Evolutionary conservation across 2,113 vertebrate species (phyloP), one percentile per base, ranked within the genome.

Genomic region (Salminus brasiliensis): DNA sequence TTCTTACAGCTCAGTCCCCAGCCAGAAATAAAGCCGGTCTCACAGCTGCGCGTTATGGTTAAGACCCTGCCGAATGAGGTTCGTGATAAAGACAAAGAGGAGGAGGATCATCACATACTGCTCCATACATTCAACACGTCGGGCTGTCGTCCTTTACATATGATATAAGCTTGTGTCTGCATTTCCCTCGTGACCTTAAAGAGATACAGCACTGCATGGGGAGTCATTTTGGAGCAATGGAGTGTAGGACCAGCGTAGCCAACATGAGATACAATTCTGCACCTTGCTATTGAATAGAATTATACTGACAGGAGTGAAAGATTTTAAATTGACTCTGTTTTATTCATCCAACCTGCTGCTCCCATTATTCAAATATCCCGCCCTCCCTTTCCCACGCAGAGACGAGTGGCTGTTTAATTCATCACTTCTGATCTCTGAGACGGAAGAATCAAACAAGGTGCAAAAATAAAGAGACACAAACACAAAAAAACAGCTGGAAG

Each of bases 331-430:
- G 43, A 65, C 62, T 62, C 47, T 72, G 43, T 21, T 65, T 72
- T 73, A 81, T 78, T 73, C 74, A 63, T 43, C 73, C 67, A 70
- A 70, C 70, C 36, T 63, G 69, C 34, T 29, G n/a, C 70, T 68
- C 72, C 47, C 74, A 76, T 83, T 83, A 80, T 72, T 76, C 82
- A 83, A 74, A 76, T 36, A n/a, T 79, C 55, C 55, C 68, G 76
- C 45, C 45, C 45, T 1, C 45, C 47, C n/a, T n/a, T n/a, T n/a
- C 47, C 59, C 75, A 49, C 45, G 43, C 52, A 72, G 27, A 81
- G 79, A 74, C 63, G 77, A 49, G 63, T 69, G 34, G 63, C 78
- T 81, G 79, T 81, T 84, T 78, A 78, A 78, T 81, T 81, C 83
- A 74, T 68, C 55, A 27, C 57, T 75, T 84, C 74, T 81, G 83